Base-by-base conservation (phyloP, 2,113 vertebrate species). In the Heptranchias perlo region DNA sequence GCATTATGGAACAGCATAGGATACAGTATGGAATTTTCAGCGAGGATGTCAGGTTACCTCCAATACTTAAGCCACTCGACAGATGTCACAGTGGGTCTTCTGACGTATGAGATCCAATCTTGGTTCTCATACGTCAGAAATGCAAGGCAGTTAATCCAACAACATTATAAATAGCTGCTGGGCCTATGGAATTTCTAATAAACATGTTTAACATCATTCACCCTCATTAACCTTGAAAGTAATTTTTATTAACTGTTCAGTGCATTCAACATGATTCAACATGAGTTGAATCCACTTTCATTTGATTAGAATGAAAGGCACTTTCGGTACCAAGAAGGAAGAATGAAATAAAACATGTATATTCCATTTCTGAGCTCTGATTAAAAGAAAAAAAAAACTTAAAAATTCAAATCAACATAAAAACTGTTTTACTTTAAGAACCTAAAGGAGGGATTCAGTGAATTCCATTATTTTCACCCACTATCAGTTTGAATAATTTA, bases 401-500 rank as follows among this genome's bases (percentile, higher is more conserved):
- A 98, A 98, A 97, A 98, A 98, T 99, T 98, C 98, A 99, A 99
- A 99, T 98, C 98, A 99, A 98, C 97, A 1, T 97, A 97, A 97
- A 97, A 99, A 98, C 98, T 98, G 97, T 98, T 98, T 99, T 98
- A 98, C 98, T 98, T 98, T 98, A 98, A 98, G 98, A 98, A 98
- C 97, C 98, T 98, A 98, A 98, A 98, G 97, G 97, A 97, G 99
- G 98, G 98, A 99, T 98, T 98, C 98, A 98, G 98, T 98, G 98
- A 99, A 99, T 98, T 99, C 98, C 98, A 99, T 99, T 99, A 99
- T 99, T 99, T 99, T 98, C 98, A 97, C 97, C 98, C 98, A 98
- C 99, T 99, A 99, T 99, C 99, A 99, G 98, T 98, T 98, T 99
- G 98, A 99, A 99, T 99, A 99, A 99, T 99, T 99, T 98, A 99